Conservation (phyloP, 2,888 invertebrate species). For the Strigamia maritima region DNA sequence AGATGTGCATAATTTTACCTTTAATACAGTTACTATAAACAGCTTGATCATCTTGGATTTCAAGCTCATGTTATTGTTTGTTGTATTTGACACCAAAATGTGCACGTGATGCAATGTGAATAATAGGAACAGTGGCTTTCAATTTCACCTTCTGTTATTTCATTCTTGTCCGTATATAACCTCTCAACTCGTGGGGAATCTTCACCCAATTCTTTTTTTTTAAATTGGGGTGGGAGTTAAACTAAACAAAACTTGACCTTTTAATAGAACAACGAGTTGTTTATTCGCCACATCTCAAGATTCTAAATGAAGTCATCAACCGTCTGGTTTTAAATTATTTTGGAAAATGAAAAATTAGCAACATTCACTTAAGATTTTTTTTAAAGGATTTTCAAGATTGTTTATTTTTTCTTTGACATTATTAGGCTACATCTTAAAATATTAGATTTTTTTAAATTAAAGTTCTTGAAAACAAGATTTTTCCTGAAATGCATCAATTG, state of each 20-base stretch:
- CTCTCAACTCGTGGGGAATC: background rate
- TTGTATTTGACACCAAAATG: background rate
- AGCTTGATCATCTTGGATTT: background rate
- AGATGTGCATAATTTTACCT: background rate
- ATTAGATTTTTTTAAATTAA: background rate
- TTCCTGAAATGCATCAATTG: too few species aligned
- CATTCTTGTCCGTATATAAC: background rate
- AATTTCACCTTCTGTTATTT: slow-evolving; percentile 10
- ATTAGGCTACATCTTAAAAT: background rate
- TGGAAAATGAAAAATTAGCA: background rate
- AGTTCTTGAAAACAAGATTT: too few species aligned
- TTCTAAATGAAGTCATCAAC: background rate
- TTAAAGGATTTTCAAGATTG: background rate
- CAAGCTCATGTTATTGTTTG: background rate
- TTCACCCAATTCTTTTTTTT: background rate
- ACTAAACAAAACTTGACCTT: slow-evolving; percentile 19
- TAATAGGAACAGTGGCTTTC: background rate
- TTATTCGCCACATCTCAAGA: background rate
- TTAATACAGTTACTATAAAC: background rate
- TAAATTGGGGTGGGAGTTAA: background rate
- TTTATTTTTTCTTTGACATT: background rate
- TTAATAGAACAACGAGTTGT: background rate
- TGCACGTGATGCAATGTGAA: slow-evolving; percentile 16
- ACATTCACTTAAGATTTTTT: too few species aligned
- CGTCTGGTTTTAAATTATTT: background rate